These are phyloP conservation scores for Spilarctia lutea DNA, from an alignment of 2,888 invertebrate species.

Conservation along the genomic window DNA sequence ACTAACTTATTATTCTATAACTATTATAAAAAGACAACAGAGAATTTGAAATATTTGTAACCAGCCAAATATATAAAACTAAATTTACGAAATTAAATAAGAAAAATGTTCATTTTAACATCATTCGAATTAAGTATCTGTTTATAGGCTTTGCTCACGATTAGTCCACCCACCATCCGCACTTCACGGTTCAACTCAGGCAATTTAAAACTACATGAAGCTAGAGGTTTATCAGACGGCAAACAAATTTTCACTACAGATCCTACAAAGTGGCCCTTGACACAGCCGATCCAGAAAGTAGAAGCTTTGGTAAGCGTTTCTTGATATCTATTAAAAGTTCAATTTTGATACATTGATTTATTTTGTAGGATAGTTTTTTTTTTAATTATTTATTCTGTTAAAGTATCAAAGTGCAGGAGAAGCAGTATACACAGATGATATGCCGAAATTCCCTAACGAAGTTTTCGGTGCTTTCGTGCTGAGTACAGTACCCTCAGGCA, in stretches of 20 bases:
- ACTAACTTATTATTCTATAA: too few relatives aligned
- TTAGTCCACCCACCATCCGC: conserved; percentile 74
- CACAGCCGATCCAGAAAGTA: neutral
- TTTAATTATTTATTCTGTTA: neutral
- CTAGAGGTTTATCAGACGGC: conserved; percentile 1
- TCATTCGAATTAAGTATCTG: neutral
- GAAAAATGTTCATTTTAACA: too few relatives aligned
- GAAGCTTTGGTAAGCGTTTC: conserved; percentile 56
- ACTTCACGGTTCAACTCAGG: conserved; percentile 62
- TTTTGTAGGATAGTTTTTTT: neutral
- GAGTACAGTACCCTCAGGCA: conserved; percentile 79
- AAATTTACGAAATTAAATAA: neutral
- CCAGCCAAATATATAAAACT: neutral
- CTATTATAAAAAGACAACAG: too few relatives aligned
- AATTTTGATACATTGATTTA: neutral
- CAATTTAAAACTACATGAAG: neutral
- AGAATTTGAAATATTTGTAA: too few relatives aligned
- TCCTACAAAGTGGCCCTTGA: neutral
- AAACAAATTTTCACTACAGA: conserved; percentile 4
- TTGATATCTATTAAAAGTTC: neutral
- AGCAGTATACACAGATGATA: conserved; percentile 88
- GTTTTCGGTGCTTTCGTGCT: conserved; percentile 89
- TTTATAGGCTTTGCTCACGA: conserved; percentile 77
- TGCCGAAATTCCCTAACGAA: conserved; percentile 85
- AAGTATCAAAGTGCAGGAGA: conserved; percentile 88